These are phyloP conservation scores for Branchipolynoe longqiensis DNA, from an alignment of 2,888 invertebrate species.

Conservation along the genomic window DNA sequence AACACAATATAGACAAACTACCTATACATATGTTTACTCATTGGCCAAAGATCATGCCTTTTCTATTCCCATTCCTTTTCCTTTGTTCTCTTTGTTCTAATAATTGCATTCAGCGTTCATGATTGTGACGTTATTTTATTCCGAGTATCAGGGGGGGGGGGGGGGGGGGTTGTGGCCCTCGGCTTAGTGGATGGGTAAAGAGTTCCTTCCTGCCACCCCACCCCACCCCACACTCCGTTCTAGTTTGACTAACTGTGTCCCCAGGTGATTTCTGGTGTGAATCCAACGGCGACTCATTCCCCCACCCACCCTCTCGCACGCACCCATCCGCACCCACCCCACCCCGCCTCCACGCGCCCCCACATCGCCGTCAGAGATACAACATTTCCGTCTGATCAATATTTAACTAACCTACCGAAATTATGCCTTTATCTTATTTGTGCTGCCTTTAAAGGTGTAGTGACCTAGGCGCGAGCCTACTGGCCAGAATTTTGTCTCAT, in stretches of 20 bases:
- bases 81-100: background rate
- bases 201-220: background rate
- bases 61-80: background rate
- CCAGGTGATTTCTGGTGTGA: background rate
- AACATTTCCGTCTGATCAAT: too few relatives aligned
- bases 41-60: too few relatives aligned
- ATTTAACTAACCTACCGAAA: too few relatives aligned
- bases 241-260: conserved; percentile 11
- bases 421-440: too few relatives aligned
- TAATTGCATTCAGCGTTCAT: background rate
- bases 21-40: background rate
- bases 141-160: background rate
- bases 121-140: conserved; percentile 8
- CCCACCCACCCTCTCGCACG: background rate
- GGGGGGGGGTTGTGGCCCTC: background rate
- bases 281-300: background rate
- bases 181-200: background rate
- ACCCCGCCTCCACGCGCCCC: too few relatives aligned
- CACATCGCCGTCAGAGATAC: too few relatives aligned
- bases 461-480: too few relatives aligned
- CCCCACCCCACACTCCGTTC: too few relatives aligned
- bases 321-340: background rate
- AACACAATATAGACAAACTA: too few relatives aligned
- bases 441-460: too few relatives aligned
- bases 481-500: too few relatives aligned